Evolutionary conservation across 2,888 invertebrate species (phyloP), one percentile per base, ranked within the genome.

Genomic region (Amorpha juglandis): DNA sequence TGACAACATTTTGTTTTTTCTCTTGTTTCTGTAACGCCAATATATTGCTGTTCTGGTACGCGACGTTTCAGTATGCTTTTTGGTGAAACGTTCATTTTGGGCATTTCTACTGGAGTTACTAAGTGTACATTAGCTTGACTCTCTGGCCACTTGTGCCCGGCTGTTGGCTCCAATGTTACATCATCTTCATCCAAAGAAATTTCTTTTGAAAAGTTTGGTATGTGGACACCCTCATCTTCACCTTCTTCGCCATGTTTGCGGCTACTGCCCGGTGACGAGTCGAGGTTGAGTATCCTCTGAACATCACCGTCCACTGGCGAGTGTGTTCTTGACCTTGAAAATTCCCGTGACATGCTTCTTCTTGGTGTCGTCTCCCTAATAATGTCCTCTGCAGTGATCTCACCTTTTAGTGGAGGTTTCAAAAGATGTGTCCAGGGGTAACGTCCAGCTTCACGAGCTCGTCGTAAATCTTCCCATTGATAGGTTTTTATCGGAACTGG

Each of bases 361-460:
- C 87, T 80, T 16, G 94, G 93, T 27, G 90, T 92, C 4, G 91
- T 85, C 74, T 90, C 91, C 73, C 92, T 85, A 69, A 92, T 84
- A 74, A 95, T 81, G 84, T 94, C 86, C 85, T 92, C 93, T 35
- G 93, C 93, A 63, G 93, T 93, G 69, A 94, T 88, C 79, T 91
- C 90, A 65, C 91, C 92, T 76, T 89, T 87, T 27, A 95, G 84
- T 0, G 95, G 95, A 33, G 92, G 94, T 84, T 97, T 97, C 78
- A 96, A 94, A 35, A 97, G 88, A 86, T 97, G 95, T 14, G 97
- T 97, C 96, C 97, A 97, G 74, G 97, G 97, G 82, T 97, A 97
- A 58, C 95, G 95, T 71, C 97, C 97, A 82, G 95, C 94, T 77
- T 95, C 94, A 87, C 95, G 95, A 75, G 95, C 94, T 83, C 96